Base-by-base conservation (phyloP, 2,797 vertebrate genomes). In the Trematomus bernacchii region DNA sequence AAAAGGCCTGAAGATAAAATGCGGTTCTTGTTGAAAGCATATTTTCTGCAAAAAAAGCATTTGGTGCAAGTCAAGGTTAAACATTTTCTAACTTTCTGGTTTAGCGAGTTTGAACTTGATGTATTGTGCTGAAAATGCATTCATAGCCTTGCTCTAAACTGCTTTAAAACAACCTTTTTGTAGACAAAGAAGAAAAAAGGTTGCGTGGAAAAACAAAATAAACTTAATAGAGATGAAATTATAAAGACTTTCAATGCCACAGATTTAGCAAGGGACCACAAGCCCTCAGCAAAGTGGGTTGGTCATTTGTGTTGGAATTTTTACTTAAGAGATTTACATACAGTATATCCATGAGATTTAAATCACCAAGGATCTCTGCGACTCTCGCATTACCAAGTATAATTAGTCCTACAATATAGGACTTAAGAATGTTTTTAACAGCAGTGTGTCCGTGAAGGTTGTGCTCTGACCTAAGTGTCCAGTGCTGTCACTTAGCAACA, bases 401-500 rank as follows among this genome's bases (percentile, higher is more conserved):
- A 85, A 86, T 86, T 73, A 80, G 51, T 69, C 57, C 60, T 23
- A 58, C 64, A 71, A 57, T 6, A 73, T 10, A 73, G 23, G 42
- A 71, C 58, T 67, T 76, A 12, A 51, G 10, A 78, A 72, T 77
- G 61, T 67, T 79, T 76, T 71, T 19, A 50, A 21, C 66, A 53
- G 60, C 64, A 76, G 67, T 53, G 85, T 83, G 81, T 65, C 62
- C 51, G 59, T 68, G 71, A 70, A 59, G 2, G 21, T 62, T 61
- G n/a, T 70, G 58, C 42, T 80, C 37, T 88, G 82, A 92, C 90
- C 90, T 88, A 40, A 51, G 33, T 75, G 81, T 81, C 84, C 73
- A 73, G 6, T 10, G 63, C 84, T 84, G 90, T 88, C 89, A 84
- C 70, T 77, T 69, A 62, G 70, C 57, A 83, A 81, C 76, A 87